Evolutionary conservation across 23 tunicate genomes (phyloP).

Genomic region (Oikopleura dioica): DNA sequence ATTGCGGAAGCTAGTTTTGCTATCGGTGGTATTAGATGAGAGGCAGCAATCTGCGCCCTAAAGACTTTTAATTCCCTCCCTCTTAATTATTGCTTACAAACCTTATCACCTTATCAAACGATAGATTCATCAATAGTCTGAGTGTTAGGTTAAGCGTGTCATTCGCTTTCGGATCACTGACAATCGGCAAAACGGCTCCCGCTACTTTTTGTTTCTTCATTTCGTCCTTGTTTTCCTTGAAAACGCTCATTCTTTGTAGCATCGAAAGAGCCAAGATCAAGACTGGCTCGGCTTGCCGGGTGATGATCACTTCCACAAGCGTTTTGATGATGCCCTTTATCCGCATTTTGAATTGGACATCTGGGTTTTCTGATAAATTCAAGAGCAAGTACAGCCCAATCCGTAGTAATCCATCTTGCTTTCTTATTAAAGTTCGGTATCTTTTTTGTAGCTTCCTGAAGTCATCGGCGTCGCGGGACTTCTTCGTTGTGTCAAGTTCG

Average conservation of each 20-base stretch:
- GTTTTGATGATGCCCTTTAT: slow-evolving; percentile 44
- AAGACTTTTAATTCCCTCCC: too few relatives aligned
- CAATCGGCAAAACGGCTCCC: slow-evolving; percentile 21
- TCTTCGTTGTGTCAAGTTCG: slow-evolving; percentile 37
- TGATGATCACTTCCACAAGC: slow-evolving; percentile 40
- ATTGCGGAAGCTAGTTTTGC: slow-evolving; percentile 11
- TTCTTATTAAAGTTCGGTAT: slow-evolving; percentile 41
- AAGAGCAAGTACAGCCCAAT: slow-evolving; percentile 70
- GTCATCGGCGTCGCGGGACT: slow-evolving; percentile 36
- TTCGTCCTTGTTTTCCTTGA: slow-evolving; percentile 83
- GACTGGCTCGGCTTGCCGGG: slow-evolving; percentile 33
- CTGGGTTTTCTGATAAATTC: slow-evolving; percentile 60
- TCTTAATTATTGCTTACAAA: too few relatives aligned
- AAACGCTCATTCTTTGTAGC: slow-evolving; percentile 69
- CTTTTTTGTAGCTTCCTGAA: slow-evolving; percentile 40
- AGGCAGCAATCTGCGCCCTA: slow-evolving; percentile 39
- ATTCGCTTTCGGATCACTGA: slow-evolving; percentile 16
- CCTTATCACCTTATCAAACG: slow-evolving; percentile 61
- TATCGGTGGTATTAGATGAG: slow-evolving; percentile 39
- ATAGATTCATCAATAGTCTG: slow-evolving; percentile 63
- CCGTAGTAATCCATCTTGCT: slow-evolving; percentile 69
- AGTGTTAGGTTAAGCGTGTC: slow-evolving; percentile 31
- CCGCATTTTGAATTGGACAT: slow-evolving; percentile 81
- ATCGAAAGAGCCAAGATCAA: slow-evolving; percentile 54
- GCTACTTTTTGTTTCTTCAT: slow-evolving; percentile 28